Evolutionary conservation across 2,888 invertebrate genomes (phyloP), one percentile per base, ranked within the genome.

Genomic region (Campoplex capitator): DNA sequence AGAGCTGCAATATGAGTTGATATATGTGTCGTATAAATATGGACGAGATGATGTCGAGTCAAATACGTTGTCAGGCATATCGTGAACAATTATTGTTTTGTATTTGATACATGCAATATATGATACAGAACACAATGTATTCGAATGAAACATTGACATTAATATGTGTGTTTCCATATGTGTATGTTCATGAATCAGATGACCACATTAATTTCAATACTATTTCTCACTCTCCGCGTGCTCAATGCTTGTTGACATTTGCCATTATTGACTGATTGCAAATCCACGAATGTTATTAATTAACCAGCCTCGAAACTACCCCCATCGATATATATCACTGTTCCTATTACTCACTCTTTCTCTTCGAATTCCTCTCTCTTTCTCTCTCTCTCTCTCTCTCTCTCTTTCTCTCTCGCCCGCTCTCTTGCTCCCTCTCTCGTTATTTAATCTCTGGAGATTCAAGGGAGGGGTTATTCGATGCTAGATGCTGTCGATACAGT

Each of bases 181-280:
- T 7, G 32, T 65, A 28, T 35, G 35, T 65, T 13, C 9, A 23
- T 65, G 48, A 32, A 32, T 77, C n/a, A 45, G 38, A 35, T 38
- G 13, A 77, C 62, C 78, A 75, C 62, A 81, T 76, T 82, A 84
- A 84, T 87, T 84, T 84, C 77, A 54, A 67, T 81, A 62, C 74
- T 78, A 81, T 81, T 62, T 73, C 84, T 73, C 81, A 78, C 81
- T 80, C 51, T 45, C 16, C 54, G 18, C 54, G 18, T 45, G 56
- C 35, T 8, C 32, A 58, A 76, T 9, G 67, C 70, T 38, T 87
- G 83, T 87, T 87, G 87, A 87, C 87, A 83, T 76, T 85, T 83
- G 79, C 73, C 85, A 85, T 87, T 87, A 87, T 87, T 87, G 87
- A 87, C 87, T 85, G 85, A 87, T 87, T 85, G 87, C 75, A 56